phyloP scores from a whole-genome alignment of 2,797 vertebrate genomes.

The Arctocebus calabarensis region DNA sequence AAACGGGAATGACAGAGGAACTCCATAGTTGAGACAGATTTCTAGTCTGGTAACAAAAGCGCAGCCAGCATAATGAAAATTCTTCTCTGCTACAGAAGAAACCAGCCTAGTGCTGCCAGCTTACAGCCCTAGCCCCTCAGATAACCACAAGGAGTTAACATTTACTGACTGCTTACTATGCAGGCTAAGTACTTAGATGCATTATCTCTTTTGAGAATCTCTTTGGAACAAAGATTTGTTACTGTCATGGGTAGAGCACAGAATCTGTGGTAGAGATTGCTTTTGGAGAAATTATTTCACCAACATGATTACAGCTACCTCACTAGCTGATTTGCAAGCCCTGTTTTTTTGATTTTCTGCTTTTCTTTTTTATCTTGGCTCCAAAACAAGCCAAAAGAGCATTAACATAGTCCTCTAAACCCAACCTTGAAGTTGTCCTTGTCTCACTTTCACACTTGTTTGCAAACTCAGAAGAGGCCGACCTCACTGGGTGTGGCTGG shows the following conservation, averaged over 20 bases:
- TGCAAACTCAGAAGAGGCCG: not conserved
- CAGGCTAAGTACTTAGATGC: not conserved
- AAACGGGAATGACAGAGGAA: conserved; percentile 2
- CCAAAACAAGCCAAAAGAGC: conserved; percentile 31
- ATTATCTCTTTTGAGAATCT: conserved; percentile 48
- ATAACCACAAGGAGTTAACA: not conserved
- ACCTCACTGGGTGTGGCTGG: not conserved
- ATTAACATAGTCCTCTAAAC: not conserved
- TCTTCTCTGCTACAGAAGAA: not conserved
- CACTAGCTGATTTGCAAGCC: conserved; percentile 33
- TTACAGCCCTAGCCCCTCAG: not conserved
- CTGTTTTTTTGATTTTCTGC: not conserved
- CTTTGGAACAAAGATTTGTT: conserved; percentile 32
- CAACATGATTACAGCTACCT: conserved; percentile 43
- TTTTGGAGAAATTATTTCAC: conserved; percentile 60
- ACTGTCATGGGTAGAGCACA: not conserved
- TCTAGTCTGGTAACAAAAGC: not conserved
- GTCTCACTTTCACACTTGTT: not conserved
- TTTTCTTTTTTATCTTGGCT: conserved; percentile 15
- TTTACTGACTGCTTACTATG: not conserved
- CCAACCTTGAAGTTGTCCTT: conserved; percentile 12
- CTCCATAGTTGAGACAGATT: not conserved
- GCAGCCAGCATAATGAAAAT: not conserved
- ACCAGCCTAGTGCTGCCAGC: not conserved
- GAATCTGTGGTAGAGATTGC: not conserved